Evolutionary conservation across 2,888 invertebrate genomes (phyloP), one percentile per base, ranked within the genome.

Genomic region (Hydraecia micacea): DNA sequence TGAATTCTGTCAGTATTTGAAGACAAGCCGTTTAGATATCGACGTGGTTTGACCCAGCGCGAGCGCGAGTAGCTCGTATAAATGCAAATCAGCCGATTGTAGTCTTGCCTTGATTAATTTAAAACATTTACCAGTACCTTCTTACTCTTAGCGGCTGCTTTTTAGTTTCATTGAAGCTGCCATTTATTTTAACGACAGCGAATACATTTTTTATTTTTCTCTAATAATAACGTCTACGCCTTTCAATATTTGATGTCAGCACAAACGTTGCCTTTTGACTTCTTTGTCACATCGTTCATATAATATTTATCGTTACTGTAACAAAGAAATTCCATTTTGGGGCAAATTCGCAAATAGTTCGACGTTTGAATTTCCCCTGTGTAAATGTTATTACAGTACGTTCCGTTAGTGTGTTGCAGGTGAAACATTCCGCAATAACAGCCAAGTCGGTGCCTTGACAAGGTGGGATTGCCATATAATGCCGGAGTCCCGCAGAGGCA

Each of bases 301-400:
- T 92, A 95, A 95, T 95, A 96, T 95, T 95, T 95, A 96, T 95
- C 93, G 94, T 93, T 92, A 92, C 88, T 91, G 93, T 93, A 92
- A 95, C 95, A 96, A 95, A 95, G 95, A 95, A 95, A 95, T 95
- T 95, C 95, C 93, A 95, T 96, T 95, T 95, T 94, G 92, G 95
- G 94, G 92, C 93, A 95, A 95, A 95, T 91, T 94, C 93, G 94
- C 95, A 95, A 96, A 95, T 95, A 96, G 95, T 96, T 96, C 94
- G 96, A 96, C 94, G 94, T 96, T 95, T 94, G 96, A 95, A 96
- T 96, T 96, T 96, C 95, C 95, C 96, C 88, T 94, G 96, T 95
- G 96, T 95, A 96, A 96, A 96, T 96, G 94, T 96, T 96, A 95
- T 95, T 95, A 95, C 94, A 93, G 93, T 91, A 90, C 92, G 93